Percentiles rank a stretch among this genome's conserved stretches.
Conservation (phyloP, 2,888 invertebrate genomes). For the Cetonia aurata region DNA sequence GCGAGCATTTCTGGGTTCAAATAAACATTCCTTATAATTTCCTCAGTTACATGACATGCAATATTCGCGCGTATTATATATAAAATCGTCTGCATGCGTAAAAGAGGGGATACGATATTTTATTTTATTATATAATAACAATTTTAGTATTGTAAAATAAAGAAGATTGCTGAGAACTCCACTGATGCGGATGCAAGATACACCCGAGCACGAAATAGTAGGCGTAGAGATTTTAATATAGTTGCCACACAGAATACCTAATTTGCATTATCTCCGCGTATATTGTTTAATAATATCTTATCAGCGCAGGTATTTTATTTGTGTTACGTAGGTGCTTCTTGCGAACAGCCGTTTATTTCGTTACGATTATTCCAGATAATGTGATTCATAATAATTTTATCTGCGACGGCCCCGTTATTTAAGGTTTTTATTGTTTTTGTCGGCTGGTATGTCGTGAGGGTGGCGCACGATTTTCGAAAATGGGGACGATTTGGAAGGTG, state of each 20-base stretch:
- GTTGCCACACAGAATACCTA: constrained; percentile 22
- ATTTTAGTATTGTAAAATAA: constrained; percentile 20
- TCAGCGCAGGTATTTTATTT: constrained; percentile 46
- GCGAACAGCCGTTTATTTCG: constrained; percentile 20
- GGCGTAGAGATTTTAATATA: constrained; percentile 34
- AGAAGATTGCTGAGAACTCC: too few relatives aligned
- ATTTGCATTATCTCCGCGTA: constrained; percentile 36
- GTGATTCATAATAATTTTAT: constrained; percentile 37
- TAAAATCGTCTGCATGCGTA: too few relatives aligned
- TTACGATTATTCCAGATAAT: constrained; percentile 38
- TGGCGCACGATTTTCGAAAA: constrained; percentile 40
- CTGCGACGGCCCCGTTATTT: constrained; percentile 32
- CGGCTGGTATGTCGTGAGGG: constrained; percentile 19
- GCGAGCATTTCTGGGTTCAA: too few relatives aligned
- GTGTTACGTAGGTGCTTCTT: constrained; percentile 40
- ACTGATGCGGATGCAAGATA: too few relatives aligned
- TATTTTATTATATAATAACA: constrained; percentile 26
- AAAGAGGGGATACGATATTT: constrained; percentile 14
- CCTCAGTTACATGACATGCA: too few relatives aligned
- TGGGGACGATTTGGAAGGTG: constrained; percentile 60
- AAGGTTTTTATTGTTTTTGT: constrained; percentile 19
- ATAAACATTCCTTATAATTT: too few relatives aligned
- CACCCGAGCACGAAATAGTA: background rate
- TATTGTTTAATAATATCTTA: constrained; percentile 43
- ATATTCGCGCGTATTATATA: too few relatives aligned